Percentiles rank a stretch among this genome's conserved stretches.
Evolutionary conservation across 2,113 vertebrate species (phyloP).

Genomic region (Petrocephalus microphthalmus): DNA sequence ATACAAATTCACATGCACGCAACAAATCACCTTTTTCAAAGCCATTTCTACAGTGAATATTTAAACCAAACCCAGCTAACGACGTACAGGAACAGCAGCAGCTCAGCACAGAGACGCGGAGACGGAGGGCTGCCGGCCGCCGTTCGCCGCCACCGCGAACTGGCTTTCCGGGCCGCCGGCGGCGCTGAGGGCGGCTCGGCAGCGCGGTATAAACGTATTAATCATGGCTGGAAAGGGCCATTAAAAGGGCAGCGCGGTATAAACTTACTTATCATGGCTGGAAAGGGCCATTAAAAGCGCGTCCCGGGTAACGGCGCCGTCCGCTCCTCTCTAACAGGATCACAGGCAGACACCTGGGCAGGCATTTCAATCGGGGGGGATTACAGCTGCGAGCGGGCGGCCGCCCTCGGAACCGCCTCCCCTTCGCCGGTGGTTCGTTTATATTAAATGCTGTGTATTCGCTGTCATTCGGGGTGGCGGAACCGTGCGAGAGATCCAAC

Average conservation of each 20-base stretch:
- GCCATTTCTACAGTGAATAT: background rate
- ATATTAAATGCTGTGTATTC: background rate
- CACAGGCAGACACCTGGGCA: slow-evolving; percentile 29
- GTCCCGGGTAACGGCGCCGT: background rate
- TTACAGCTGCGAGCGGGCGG: slow-evolving; percentile 41
- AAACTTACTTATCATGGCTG: background rate
- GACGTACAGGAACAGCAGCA: background rate
- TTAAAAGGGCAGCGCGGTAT: background rate
- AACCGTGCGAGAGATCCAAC: background rate
- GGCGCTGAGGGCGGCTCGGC: background rate
- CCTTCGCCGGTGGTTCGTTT: too few species aligned
- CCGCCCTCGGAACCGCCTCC: background rate
- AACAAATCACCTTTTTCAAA: background rate
- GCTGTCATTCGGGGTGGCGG: background rate
- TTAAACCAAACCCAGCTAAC: too few species aligned
- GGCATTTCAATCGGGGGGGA: slow-evolving; percentile 50
- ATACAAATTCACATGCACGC: background rate
- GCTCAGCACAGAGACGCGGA: background rate
- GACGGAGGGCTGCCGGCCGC: background rate
- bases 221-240: background rate
- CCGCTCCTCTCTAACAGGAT: background rate
- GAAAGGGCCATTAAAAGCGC: background rate
- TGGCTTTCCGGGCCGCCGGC: background rate
- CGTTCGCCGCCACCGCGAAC: background rate
- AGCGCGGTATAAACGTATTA: background rate